These are phyloP conservation scores for Chymomyza caudatula DNA, from an alignment of 2,888 invertebrate genomes.

Conservation along the genomic window DNA sequence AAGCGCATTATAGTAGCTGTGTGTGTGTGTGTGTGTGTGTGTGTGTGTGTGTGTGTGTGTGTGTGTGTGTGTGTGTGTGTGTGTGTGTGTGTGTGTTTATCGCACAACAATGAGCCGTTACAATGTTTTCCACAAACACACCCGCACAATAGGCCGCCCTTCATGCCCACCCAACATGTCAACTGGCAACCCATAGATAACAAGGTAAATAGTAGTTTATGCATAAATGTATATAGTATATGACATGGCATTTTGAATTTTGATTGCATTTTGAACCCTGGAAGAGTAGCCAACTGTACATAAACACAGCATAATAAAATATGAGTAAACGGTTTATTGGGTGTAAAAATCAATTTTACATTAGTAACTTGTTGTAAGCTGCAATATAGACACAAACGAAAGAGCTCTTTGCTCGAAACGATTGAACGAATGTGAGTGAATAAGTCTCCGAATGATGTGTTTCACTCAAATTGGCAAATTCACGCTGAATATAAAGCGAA, in stretches of 20 bases:
- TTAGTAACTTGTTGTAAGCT: too few relatives aligned
- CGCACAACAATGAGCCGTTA: background rate
- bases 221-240: background rate
- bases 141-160: background rate
- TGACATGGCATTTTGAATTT: conserved; percentile 35
- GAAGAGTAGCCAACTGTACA: too few relatives aligned
- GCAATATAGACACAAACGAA: too few relatives aligned
- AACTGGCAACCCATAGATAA: background rate
- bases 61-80: background rate
- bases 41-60: background rate
- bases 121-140: background rate
- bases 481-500: too few relatives aligned
- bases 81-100: background rate
- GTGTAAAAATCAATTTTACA: too few relatives aligned
- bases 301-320: background rate
- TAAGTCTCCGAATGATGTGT: too few relatives aligned
- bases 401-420: too few relatives aligned
- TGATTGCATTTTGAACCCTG: conserved; percentile 49
- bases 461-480: too few relatives aligned
- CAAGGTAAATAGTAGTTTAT: background rate
- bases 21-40: background rate
- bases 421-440: too few relatives aligned
- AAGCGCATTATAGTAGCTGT: background rate
- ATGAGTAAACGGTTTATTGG: too few relatives aligned
- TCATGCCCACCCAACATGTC: background rate